Percentiles rank a stretch among this genome's conserved stretches.
Evolutionary conservation across 2,888 invertebrate genomes (phyloP).

Genomic region (Epistrophe grossulariae): DNA sequence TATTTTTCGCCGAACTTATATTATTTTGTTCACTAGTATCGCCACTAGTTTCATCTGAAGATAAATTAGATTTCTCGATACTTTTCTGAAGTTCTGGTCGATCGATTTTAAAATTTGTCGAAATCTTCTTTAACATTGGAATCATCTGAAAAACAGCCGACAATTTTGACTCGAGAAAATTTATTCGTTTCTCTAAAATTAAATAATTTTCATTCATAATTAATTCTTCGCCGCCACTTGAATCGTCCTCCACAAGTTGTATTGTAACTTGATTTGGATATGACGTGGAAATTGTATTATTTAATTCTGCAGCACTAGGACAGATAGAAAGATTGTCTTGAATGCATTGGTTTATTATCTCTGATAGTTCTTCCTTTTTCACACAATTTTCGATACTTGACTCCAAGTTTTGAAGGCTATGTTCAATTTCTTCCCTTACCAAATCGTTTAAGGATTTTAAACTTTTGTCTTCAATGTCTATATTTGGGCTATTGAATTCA

Average conservation of each 20-base stretch:
- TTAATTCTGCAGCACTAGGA: background rate
- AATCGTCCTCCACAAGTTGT: conserved; percentile 23
- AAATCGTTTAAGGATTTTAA: conserved; percentile 22
- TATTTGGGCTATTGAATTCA: conserved; percentile 27
- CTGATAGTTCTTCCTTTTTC: conserved; percentile 50
- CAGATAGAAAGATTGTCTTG: conserved; percentile 12
- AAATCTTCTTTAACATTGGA: conserved; percentile 39
- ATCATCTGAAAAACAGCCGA: conserved; percentile 36
- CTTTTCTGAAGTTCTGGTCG: conserved; percentile 1
- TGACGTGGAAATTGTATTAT: background rate
- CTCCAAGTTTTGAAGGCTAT: conserved; percentile 1
- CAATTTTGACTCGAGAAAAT: conserved; percentile 38
- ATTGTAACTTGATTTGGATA: conserved; percentile 11
- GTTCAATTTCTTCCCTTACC: conserved; percentile 42
- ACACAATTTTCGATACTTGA: conserved; percentile 31
- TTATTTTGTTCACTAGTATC: background rate
- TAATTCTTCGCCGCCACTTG: conserved; percentile 7
- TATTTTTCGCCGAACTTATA: background rate
- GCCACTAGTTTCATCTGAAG: background rate
- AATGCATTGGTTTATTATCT: conserved; percentile 39
- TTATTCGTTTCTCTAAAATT: conserved; percentile 51
- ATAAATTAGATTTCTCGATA: conserved; percentile 23
- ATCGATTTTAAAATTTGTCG: conserved; percentile 46
- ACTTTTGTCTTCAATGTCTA: background rate
- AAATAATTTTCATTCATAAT: conserved; percentile 30